Evolutionary conservation across 2,113 vertebrate genomes (phyloP), one percentile per base, ranked within the genome.

Genomic region (Aegotheles bennettii): DNA sequence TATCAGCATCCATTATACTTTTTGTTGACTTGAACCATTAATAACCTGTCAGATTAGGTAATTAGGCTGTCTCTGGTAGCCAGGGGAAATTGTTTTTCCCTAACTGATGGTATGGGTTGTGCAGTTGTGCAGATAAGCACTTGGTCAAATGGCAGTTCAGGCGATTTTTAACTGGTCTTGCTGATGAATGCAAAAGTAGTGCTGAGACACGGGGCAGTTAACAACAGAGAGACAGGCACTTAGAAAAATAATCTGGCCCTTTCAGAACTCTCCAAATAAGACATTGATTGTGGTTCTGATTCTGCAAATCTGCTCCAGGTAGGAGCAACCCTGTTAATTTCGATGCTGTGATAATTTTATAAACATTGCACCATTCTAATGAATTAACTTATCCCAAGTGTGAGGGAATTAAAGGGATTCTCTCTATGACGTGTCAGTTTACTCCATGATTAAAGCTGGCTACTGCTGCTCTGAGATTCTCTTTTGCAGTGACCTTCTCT

Each of bases 41-140:
- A 97, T 98, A 98, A 97, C 65, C 93, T 98, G 98, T 97, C 98
- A 98, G 92, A 97, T 98, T 97, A 97, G 96, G 97, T 97, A 98
- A 98, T 98, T 98, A 98, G 96, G 95, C 95, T 95, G 96, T 97
- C 97, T 98, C 94, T 79, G 94, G 95, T 98, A 98, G 96, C 95
- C 95, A 96, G 85, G 90, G 96, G 97, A 98, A 98, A 98, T 97
- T 95, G 96, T 97, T 98, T 98, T 97, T 83, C 81, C 91, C 82
- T 97, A 98, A 98, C 93, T 97, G 96, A 98, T 97, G 96, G 96
- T 95, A 97, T 96, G 97, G 97, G 95, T 96, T 97, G 97, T 96
- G 93, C 91, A 93, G 92, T 95, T 97, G 95, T 96, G 93, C 87
- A 97, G 96, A 97, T 97, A 97, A 97, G 88, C 95, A 93, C 81